Percentiles rank a stretch among this genome's conserved stretches.
Evolutionary conservation across 2,888 invertebrate species (phyloP).

Genomic region (Dermolepida albohirtum): DNA sequence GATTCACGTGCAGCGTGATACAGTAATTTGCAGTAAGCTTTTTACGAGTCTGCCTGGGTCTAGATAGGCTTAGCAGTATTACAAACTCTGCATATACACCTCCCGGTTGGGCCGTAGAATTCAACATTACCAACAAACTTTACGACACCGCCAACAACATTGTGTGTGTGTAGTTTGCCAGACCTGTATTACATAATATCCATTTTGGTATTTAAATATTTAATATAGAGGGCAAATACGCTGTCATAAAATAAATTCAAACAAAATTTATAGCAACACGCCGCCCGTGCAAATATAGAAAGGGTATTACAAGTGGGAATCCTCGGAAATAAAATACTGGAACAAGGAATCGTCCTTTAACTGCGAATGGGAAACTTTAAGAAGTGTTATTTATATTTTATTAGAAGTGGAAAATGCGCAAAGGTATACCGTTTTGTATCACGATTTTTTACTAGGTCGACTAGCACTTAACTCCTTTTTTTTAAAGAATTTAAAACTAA

Average conservation of each 20-base stretch:
- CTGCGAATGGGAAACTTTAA: too few relatives aligned
- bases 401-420: too few relatives aligned
- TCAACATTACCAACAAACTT: constrained; percentile 51
- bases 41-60: constrained; percentile 50
- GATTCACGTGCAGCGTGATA: constrained; percentile 23
- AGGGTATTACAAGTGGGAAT: not conserved
- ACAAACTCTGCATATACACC: constrained; percentile 57
- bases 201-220: constrained; percentile 45
- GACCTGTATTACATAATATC: constrained; percentile 33
- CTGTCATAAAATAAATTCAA: constrained; percentile 34
- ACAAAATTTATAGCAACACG: constrained; percentile 26
- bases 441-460: too few relatives aligned
- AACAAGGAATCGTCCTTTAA: too few relatives aligned
- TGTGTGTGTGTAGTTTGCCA: constrained; percentile 38
- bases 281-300: constrained; percentile 9
- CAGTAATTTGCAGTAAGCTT: constrained; percentile 55
- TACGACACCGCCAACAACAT: constrained; percentile 49
- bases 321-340: too few relatives aligned
- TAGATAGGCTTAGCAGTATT: constrained; percentile 55
- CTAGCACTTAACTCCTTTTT: too few relatives aligned
- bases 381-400: too few relatives aligned
- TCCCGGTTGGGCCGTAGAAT: constrained; percentile 54
- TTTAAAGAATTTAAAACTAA: too few relatives aligned
- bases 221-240: constrained; percentile 31
- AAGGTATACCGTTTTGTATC: too few relatives aligned